These are phyloP conservation scores for Scopus umbretta DNA, from an alignment of 2,113 vertebrate species.

Conservation along the genomic window DNA sequence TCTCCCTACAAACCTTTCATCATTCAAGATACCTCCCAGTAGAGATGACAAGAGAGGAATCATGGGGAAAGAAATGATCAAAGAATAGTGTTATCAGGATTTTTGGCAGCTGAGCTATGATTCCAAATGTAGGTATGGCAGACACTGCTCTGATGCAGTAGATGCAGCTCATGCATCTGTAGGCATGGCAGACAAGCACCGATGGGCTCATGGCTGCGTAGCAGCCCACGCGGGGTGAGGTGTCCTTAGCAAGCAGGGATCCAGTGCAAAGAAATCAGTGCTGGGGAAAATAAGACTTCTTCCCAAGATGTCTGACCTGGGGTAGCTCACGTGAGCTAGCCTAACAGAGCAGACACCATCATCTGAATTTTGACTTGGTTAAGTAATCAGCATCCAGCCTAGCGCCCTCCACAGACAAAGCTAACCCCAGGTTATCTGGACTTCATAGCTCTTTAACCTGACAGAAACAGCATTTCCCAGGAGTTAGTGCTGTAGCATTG, in stretches of 20 bases:
- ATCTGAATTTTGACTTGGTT: neutral
- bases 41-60: neutral
- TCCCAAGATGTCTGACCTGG: neutral
- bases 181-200: neutral
- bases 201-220: rapidly evolving
- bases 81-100: neutral
- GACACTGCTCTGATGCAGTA: neutral
- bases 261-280: neutral
- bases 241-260: neutral
- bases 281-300: neutral
- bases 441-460: neutral
- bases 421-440: neutral
- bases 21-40: neutral
- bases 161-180: too few species aligned
- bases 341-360: neutral
- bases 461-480: neutral
- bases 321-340: neutral
- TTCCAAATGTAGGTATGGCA: neutral
- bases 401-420: neutral
- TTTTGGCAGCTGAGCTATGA: neutral
- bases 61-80: neutral
- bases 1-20: neutral
- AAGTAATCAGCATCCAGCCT: neutral
- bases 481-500: neutral
- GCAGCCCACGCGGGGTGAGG: neutral